Conservation (phyloP, 2,113 vertebrate species). For the Festucalex cinctus region DNA sequence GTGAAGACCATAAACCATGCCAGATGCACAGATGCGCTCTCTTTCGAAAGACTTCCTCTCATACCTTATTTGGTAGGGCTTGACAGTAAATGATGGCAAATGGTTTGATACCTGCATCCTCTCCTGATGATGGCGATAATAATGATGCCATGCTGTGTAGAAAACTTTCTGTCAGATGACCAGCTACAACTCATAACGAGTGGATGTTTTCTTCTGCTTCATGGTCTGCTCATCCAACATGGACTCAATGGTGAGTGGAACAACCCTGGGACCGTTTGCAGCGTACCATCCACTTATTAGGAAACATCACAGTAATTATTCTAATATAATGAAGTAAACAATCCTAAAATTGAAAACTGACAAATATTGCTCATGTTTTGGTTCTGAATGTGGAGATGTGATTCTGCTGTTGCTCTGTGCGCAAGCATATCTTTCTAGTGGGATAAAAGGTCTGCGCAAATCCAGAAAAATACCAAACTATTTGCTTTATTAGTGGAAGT, state of each 20-base stretch:
- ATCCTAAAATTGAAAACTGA: too few relatives aligned
- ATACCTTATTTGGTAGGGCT: conserved; percentile 2
- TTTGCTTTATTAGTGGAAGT: too few relatives aligned
- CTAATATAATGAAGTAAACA: too few relatives aligned
- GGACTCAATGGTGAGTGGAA: conserved; percentile 52
- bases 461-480: too few relatives aligned
- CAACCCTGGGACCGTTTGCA: too few relatives aligned
- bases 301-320: too few relatives aligned
- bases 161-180: conserved; percentile 17
- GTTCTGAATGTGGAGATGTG: too few relatives aligned
- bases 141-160: not conserved
- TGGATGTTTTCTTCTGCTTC: conserved; percentile 3
- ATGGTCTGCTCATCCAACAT: conserved; percentile 15
- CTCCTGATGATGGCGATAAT: not conserved
- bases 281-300: too few relatives aligned
- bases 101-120: not conserved
- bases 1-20: conserved; percentile 20
- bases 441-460: too few relatives aligned
- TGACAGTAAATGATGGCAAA: conserved; percentile 1
- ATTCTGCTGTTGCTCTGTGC: too few relatives aligned
- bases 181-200: not conserved
- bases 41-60: not conserved
- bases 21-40: not conserved
- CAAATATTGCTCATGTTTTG: too few relatives aligned
- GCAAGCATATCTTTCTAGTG: too few relatives aligned